Evolutionary conservation across 35 echinoderm and acorn worm genomes (phyloP), one percentile per base, ranked within the genome.

Genomic region (Eucidaris tribuloides): DNA sequence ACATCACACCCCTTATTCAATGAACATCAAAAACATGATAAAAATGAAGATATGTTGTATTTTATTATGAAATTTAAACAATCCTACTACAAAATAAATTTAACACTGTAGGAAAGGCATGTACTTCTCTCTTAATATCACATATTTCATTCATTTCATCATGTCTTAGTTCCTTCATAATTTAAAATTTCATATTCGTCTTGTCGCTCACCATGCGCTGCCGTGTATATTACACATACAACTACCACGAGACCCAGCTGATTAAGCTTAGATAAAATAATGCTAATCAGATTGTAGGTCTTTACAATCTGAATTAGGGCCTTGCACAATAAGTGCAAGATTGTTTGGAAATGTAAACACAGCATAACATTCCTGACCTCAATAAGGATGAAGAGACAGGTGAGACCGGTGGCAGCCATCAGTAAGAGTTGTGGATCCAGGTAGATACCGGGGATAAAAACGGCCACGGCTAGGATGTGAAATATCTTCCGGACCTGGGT

Each of bases 401-500:
- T 85, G 19, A 78, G 54, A 14, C 94, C 94, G 44, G 90, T 91
- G 5, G 94, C 83, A 27, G 90, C 94, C 29, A 97, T 77, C 41
- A 83, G 85, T n/a, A 93, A 52, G 0, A 97, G 43, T 20, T 92
- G 60, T 6, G 80, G 56, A 71, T 97, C 94, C 46, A 49, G 76
- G 0, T 81, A 39, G 17, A 97, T 60, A 11, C 94, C 94, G 48
- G 90, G 86, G 62, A 92, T 70, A 79, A 82, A 97, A 19, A 87
- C 88, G n/a, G 62, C 82, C 35, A 89, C 68, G 2, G 94, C 90
- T 63, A 97, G 50, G 9, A 93, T 19, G 59, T 97, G 94, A 74
- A 97, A 97, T 55, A 89, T 89, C 82, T 97, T 97, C 13, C 94
- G 58, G 41, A 92, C 78, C 1, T 89, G 64, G 1, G 94, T 97